phyloP scores from a whole-genome alignment of 2,888 invertebrate genomes.

The Drosophila prostipennis region DNA sequence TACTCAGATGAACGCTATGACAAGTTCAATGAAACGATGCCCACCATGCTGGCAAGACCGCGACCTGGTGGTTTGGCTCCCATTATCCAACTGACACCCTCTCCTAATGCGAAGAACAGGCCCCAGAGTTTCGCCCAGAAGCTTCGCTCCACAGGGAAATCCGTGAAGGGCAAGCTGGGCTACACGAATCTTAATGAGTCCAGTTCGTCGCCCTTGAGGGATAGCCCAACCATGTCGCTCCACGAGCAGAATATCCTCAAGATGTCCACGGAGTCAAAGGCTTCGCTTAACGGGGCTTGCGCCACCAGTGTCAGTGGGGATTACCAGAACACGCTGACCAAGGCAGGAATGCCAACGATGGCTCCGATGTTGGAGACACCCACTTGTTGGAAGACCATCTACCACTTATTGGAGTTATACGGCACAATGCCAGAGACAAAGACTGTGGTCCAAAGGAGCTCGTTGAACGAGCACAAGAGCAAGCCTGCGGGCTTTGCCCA shows the following conservation, averaged over 20 bases:
- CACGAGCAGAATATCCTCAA: conserved; percentile 82
- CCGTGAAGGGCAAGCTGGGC: conserved; percentile 90
- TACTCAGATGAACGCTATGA: conserved; percentile 84
- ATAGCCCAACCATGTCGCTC: conserved; percentile 86
- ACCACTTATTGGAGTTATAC: conserved; percentile 95
- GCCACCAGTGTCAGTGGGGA: conserved; percentile 82
- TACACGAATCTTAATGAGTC: conserved; percentile 92
- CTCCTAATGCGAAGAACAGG: conserved; percentile 85
- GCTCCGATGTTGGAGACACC: conserved; percentile 85
- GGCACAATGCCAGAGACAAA: conserved; percentile 98
- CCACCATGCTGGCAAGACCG: conserved; percentile 59
- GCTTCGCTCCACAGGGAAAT: conserved; percentile 92
- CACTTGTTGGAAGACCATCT: conserved; percentile 97
- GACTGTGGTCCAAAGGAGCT: conserved; percentile 89
- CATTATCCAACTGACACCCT: conserved; percentile 83
- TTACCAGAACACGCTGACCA: conserved; percentile 80
- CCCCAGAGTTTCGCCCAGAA: conserved; percentile 96
- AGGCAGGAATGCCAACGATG: conserved; percentile 69
- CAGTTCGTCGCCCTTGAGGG: conserved; percentile 88
- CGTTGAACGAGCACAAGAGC: conserved; percentile 82
- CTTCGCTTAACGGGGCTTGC: conserved; percentile 82
- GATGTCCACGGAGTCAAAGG: conserved; percentile 82
- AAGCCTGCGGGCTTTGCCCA: conserved; percentile 81
- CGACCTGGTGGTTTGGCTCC: conserved; percentile 81
- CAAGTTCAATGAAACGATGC: conserved; percentile 83